phyloP scores from a whole-genome alignment of 2,113 vertebrate genomes.

The Sceloporus undulatus region DNA sequence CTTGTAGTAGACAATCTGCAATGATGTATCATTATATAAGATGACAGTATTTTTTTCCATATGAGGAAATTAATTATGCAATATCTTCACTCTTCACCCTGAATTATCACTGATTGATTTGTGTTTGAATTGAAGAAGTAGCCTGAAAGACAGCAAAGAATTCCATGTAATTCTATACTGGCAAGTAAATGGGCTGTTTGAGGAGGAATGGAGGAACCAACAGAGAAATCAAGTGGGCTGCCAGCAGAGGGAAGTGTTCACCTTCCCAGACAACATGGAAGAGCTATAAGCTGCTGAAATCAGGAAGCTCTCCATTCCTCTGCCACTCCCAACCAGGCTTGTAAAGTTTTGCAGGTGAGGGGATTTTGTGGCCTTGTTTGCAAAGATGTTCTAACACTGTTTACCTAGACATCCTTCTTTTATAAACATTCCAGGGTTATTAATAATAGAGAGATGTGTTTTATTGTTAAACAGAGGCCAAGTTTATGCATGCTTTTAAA shows the following conservation, averaged over 20 bases:
- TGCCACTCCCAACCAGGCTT: too few relatives aligned
- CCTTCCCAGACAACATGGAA: neutral
- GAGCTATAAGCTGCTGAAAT: too few relatives aligned
- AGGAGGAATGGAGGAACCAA: too few relatives aligned
- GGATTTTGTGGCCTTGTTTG: too few relatives aligned
- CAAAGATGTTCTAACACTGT: too few relatives aligned
- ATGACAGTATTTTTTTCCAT: neutral
- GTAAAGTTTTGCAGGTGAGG: too few relatives aligned
- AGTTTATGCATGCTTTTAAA: neutral
- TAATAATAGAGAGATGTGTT: too few relatives aligned
- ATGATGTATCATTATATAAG: neutral
- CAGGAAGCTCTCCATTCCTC: too few relatives aligned
- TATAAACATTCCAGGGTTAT: too few relatives aligned
- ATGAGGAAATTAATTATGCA: neutral
- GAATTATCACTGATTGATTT: neutral
- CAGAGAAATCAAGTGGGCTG: neutral
- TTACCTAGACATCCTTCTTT: too few relatives aligned
- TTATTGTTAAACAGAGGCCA: neutral
- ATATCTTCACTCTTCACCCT: neutral
- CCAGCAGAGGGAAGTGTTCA: neutral
- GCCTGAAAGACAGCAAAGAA: neutral
- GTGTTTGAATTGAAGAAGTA: neutral
- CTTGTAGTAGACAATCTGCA: neutral
- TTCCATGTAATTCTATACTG: neutral
- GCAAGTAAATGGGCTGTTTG: too few relatives aligned